These are phyloP conservation scores for Oxycera nigricornis DNA, from an alignment of 2,888 invertebrate genomes.

Conservation along the genomic window DNA sequence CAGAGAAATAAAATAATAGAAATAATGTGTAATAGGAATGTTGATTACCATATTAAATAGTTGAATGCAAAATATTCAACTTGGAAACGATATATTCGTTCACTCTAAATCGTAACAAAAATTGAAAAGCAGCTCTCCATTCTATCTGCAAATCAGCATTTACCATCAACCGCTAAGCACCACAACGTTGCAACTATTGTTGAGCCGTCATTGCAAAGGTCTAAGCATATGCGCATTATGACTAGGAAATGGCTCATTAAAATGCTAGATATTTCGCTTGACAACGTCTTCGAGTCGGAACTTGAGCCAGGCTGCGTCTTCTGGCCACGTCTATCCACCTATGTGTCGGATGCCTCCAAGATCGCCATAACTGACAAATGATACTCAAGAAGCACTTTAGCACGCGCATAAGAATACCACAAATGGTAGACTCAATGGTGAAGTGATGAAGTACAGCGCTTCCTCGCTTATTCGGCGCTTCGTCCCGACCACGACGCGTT, in stretches of 20 bases:
- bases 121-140: too few species aligned
- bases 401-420: constrained; percentile 39
- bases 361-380: constrained; percentile 35
- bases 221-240: constrained; percentile 30
- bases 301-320: too few species aligned
- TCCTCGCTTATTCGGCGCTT: constrained; percentile 25
- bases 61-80: too few species aligned
- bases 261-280: constrained; percentile 33
- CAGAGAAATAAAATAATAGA: too few species aligned
- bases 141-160: too few species aligned
- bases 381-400: constrained; percentile 39
- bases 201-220: constrained; percentile 6
- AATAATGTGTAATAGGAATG: too few species aligned
- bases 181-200: constrained; percentile 25
- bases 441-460: constrained; percentile 37
- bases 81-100: too few species aligned
- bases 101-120: too few species aligned
- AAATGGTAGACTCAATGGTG: constrained; percentile 20
- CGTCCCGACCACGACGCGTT: too few species aligned
- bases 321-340: background rate
- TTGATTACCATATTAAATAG: too few species aligned
- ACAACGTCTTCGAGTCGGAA: constrained; percentile 29
- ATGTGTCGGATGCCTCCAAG: background rate
- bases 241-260: constrained; percentile 35
- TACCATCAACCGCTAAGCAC: background rate